These are phyloP conservation scores for Agrotis ipsilon DNA, from an alignment of 2,888 invertebrate species.

Conservation along the genomic window DNA sequence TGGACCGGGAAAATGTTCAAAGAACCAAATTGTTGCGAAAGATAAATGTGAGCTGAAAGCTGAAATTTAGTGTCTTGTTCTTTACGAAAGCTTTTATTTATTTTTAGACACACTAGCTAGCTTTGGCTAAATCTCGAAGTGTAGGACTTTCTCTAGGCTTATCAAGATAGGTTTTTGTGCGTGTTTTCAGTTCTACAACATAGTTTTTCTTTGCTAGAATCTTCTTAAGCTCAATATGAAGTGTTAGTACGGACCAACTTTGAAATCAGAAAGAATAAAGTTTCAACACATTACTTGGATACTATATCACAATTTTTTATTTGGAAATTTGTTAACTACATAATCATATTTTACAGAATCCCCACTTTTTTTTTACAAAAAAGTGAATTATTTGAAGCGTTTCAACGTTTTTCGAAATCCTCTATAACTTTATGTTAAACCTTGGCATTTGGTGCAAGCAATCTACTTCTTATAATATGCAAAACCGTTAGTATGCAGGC, in stretches of 20 bases:
- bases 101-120: conserved; percentile 3
- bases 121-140: background rate
- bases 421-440: background rate
- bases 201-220: too few species aligned
- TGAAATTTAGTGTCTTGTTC: conserved; percentile 29
- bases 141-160: background rate
- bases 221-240: too few species aligned
- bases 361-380: background rate
- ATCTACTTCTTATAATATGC: too few species aligned
- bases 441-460: too few species aligned
- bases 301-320: too few species aligned
- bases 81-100: conserved; percentile 6
- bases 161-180: background rate
- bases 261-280: too few species aligned
- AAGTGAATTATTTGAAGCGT: background rate
- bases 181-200: background rate
- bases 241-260: too few species aligned
- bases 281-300: too few species aligned
- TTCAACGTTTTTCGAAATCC: background rate
- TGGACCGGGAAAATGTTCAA: conserved; percentile 26
- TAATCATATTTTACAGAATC: background rate
- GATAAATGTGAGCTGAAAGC: conserved; percentile 14
- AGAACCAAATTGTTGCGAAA: conserved; percentile 29
- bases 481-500: too few species aligned
- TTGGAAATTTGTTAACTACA: too few species aligned